A percentile compares a stretch with the other conserved stretches of the same genome.
phyloP scores from a whole-genome alignment of 1,140 invertebrate genomes.

The Drosophila cardini region DNA sequence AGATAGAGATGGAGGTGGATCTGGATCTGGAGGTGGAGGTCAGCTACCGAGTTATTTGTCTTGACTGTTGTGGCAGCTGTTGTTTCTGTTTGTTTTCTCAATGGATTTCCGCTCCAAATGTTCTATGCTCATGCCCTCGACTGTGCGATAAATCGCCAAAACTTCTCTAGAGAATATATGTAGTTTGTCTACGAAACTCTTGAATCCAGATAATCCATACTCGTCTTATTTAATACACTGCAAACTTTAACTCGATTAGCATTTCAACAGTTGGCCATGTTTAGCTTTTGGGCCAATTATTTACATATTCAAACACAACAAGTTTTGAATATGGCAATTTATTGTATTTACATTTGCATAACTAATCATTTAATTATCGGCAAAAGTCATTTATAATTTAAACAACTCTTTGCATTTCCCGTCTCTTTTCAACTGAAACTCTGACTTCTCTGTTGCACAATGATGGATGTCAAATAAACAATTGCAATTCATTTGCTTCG shows the following conservation, averaged over 20 bases:
- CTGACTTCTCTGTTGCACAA: not conserved
- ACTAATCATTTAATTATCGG: conserved; percentile 69
- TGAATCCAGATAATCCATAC: no score
- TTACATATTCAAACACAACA: conserved; percentile 8
- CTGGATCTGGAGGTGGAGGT: not conserved
- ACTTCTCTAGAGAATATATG: not conserved
- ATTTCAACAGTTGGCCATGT: conserved; percentile 4
- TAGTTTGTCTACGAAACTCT: conserved; percentile 32
- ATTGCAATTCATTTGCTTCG: conserved; percentile 64
- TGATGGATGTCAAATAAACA: conserved; percentile 53
- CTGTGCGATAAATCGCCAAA: no score
- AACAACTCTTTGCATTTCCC: conserved; percentile 48
- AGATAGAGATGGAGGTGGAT: not conserved
- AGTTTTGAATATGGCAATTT: conserved; percentile 19
- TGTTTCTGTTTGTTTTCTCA: conserved; percentile 70
- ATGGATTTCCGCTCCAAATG: conserved; percentile 52
- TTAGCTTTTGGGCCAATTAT: not conserved
- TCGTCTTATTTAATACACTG: conserved; percentile 32
- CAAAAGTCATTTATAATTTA: conserved; percentile 71
- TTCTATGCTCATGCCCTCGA: conserved; percentile 9
- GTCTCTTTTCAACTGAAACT: no score
- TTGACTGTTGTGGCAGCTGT: conserved; percentile 67
- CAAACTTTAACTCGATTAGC: conserved; percentile 40
- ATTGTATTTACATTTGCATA: conserved; percentile 63
- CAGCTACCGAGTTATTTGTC: conserved; percentile 65